Conservation (phyloP, 2,113 vertebrate genomes). For the Pangasianodon gigas region DNA sequence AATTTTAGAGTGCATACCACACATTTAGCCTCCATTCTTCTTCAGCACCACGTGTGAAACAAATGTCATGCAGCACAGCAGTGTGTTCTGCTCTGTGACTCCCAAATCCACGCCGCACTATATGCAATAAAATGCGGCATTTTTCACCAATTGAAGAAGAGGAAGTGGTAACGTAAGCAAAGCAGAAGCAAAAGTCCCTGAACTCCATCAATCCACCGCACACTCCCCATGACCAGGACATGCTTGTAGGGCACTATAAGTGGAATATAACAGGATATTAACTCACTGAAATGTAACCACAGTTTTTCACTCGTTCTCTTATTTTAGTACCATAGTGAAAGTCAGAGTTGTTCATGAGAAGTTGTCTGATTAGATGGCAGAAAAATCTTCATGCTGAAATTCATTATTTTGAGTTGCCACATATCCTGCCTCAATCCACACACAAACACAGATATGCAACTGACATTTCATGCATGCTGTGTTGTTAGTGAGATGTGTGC, state of each 20-base stretch:
- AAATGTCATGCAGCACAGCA: not conserved
- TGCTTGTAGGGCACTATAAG: not conserved
- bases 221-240: not conserved
- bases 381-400: not conserved
- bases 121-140: not conserved
- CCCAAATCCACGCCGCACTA: not conserved
- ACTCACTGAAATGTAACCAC: not conserved
- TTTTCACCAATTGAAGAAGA: not conserved
- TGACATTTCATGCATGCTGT: not conserved
- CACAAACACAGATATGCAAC: not conserved
- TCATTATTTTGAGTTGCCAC: not conserved
- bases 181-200: constrained; percentile 15
- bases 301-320: not conserved
- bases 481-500: not conserved
- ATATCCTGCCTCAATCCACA: not conserved
- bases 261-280: not conserved
- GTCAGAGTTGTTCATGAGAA: not conserved
- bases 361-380: not conserved
- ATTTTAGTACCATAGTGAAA: not conserved
- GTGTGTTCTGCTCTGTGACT: not conserved
- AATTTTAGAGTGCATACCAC: not conserved
- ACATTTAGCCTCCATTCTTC: not conserved
- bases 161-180: constrained; percentile 21
- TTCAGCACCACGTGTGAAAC: too few species aligned
- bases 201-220: not conserved